These are phyloP conservation scores for Carcinoscorpius rotundicauda DNA, from an alignment of 1,140 invertebrate genomes.

Conservation along the genomic window DNA sequence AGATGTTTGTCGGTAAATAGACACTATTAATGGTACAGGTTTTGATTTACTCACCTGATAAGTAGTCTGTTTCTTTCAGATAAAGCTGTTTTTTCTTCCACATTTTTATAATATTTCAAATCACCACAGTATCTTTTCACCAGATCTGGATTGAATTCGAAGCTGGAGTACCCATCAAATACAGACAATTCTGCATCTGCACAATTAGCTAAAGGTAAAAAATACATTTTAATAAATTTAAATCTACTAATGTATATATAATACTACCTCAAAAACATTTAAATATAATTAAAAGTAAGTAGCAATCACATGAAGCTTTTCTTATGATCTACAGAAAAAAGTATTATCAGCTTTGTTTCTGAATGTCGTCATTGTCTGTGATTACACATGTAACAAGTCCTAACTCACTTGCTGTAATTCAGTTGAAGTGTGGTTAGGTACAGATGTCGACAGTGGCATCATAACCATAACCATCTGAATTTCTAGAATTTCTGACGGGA, in stretches of 20 bases:
- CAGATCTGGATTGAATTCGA: conserved; percentile 20
- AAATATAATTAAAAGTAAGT: neutral
- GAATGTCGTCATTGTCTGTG: too few relatives aligned
- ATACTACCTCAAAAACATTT: neutral
- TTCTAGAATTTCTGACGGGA: too few relatives aligned
- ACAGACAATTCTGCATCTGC: conserved; percentile 26
- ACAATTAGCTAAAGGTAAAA: conserved; percentile 25
- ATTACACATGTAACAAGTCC: too few relatives aligned
- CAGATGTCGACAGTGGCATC: too few relatives aligned
- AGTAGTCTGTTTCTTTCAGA: conserved; percentile 30
- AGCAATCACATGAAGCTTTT: neutral
- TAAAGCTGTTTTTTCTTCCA: conserved; percentile 28
- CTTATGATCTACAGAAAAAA: neutral
- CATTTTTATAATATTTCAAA: conserved; percentile 30
- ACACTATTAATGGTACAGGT: too few relatives aligned
- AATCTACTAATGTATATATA: too few relatives aligned
- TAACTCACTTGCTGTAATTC: too few relatives aligned
- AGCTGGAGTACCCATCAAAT: conserved; percentile 31
- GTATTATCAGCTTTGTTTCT: too few relatives aligned
- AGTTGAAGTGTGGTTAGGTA: too few relatives aligned
- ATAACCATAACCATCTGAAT: too few relatives aligned
- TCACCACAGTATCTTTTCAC: conserved; percentile 29
- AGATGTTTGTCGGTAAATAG: too few relatives aligned
- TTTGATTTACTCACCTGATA: conserved; percentile 14
- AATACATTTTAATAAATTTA: too few relatives aligned